These are phyloP conservation scores for Eristalis tenax DNA, from an alignment of 2,888 invertebrate genomes.

Conservation along the genomic window DNA sequence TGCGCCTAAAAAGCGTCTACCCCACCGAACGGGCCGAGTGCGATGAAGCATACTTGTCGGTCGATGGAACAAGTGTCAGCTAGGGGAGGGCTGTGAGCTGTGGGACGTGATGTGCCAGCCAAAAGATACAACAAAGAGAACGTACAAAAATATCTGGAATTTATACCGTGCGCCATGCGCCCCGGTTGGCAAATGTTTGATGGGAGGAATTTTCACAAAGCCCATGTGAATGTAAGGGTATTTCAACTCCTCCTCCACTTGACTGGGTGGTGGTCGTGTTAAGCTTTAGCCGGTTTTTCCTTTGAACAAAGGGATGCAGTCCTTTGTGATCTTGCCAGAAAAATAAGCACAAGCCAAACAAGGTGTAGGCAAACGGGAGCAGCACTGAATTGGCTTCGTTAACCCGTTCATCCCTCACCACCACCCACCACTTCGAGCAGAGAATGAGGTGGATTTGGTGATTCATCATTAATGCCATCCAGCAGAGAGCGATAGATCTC, in stretches of 20 bases:
- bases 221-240: conserved; percentile 57
- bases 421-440: neutral
- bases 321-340: conserved; percentile 62
- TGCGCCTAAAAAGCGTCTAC: conserved; percentile 52
- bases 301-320: conserved; percentile 25
- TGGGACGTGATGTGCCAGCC: neutral
- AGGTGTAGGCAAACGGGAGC: conserved; percentile 2
- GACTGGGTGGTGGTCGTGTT: neutral
- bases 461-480: conserved; percentile 38
- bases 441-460: neutral
- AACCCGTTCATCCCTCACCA: conserved; percentile 31
- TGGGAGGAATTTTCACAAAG: conserved; percentile 63
- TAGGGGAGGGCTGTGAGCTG: neutral
- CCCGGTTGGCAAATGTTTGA: conserved; percentile 46
- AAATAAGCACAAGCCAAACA: neutral
- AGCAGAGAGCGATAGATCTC: neutral
- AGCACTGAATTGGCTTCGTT: neutral
- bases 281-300: neutral
- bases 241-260: neutral
- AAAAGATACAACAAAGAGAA: conserved; percentile 17
- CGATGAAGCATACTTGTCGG: neutral
- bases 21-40: conserved; percentile 2
- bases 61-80: conserved; percentile 54
- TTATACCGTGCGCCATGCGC: neutral
- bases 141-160: conserved; percentile 61